Base-by-base conservation (phyloP, 2,113 vertebrate species). In the Bufo bufo region DNA sequence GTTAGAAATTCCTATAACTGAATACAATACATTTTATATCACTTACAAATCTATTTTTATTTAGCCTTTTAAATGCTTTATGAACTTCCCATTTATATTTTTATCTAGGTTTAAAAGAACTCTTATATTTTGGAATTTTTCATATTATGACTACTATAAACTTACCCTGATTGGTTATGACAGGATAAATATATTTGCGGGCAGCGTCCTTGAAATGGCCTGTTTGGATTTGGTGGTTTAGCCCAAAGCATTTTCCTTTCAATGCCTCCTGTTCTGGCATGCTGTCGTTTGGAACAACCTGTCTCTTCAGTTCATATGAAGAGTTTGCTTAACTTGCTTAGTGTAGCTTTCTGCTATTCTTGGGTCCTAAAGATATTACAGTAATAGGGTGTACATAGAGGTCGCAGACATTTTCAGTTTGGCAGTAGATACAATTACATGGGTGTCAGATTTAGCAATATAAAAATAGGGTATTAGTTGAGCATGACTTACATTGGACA, bases 151-250 rank as follows among this genome's bases (percentile, higher is more conserved):
- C 5, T 47, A 13, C 54, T 12, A 56, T 17, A 61, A 56, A 85
- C 6, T 43, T 20, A 12, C 16, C 10, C 23, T 74, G 74, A 85
- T 85, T 74, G 66, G 83, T 85, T 61, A 43, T 85, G 84, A 85
- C 84, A 85, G 54, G 54, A 86, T 77, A 63, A 86, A 61, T 86
- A 86, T 78, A 77, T 65, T 77, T 86, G 85, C 78, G 72, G 85
- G 56, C 56, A 77, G 19, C 16, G 58, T 86, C 74, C 85, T 86
- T 86, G 58, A 77, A 63, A 77, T 86, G 72, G 71, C 85, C 74
- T 77, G 74, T 86, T 86, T 86, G 74, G 58, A 86, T 86, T 65
- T 78, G 58, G 72, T 86, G 85, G 85, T 78, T 33, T 78, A 77
- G 85, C 74, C 74, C 74, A 33, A 77, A 77, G 72, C 85, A 49